Conservation (phyloP, 2,113 vertebrate genomes). For the Periophthalmodon schlosseri region DNA sequence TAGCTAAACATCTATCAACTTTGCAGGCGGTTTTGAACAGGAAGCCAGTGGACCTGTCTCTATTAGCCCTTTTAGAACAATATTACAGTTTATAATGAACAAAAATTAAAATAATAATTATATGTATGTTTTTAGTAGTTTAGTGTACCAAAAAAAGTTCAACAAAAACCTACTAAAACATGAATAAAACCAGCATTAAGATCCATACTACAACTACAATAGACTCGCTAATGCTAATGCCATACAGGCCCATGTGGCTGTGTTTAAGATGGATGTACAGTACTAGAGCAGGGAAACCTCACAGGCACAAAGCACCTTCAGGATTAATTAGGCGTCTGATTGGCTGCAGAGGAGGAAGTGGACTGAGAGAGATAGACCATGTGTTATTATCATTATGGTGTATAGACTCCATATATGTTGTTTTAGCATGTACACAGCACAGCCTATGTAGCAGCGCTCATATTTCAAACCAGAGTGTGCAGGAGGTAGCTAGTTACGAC, state of each 20-base stretch:
- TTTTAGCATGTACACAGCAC: slow-evolving; percentile 69
- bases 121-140: too few species aligned
- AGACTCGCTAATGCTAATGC: background rate
- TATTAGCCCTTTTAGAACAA: too few species aligned
- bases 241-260: too few species aligned
- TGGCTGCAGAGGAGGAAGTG: slow-evolving; percentile 65
- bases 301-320: slow-evolving; percentile 80
- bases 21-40: too few species aligned
- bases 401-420: background rate
- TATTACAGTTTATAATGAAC: too few species aligned
- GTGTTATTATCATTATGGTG: background rate
- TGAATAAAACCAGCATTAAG: background rate
- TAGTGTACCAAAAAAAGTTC: too few species aligned
- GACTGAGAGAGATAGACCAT: slow-evolving; percentile 23
- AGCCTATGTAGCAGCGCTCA: slow-evolving; percentile 63
- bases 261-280: slow-evolving; percentile 64
- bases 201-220: background rate
- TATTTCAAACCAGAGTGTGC: slow-evolving; percentile 74
- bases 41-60: too few species aligned
- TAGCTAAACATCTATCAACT: too few species aligned
- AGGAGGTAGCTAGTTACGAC: slow-evolving; percentile 67
- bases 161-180: background rate
- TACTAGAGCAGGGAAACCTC: slow-evolving; percentile 57
- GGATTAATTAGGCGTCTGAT: slow-evolving; percentile 84
- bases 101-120: too few species aligned